Percentiles rank a stretch among this genome's conserved stretches.
Conservation (phyloP, 2,113 vertebrate species). For the Ramphastos sulfuratus region DNA sequence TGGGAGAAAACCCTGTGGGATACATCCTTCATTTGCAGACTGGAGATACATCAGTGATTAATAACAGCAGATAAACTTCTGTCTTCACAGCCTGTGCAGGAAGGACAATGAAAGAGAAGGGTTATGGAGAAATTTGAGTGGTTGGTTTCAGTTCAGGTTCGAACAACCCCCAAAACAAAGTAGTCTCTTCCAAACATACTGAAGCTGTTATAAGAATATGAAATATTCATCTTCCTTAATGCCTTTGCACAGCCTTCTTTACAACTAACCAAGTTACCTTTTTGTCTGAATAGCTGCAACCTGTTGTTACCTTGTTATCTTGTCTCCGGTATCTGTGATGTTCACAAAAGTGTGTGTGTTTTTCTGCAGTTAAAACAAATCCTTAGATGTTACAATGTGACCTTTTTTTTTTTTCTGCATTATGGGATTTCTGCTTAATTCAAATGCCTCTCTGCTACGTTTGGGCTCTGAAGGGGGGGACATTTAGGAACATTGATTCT, state of each 20-base stretch:
- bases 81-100: background rate
- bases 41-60: background rate
- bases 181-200: background rate
- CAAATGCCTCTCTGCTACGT: background rate
- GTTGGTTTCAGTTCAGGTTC: background rate
- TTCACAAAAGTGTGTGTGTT: background rate
- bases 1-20: background rate
- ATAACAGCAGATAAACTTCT: background rate
- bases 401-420: background rate
- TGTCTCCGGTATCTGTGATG: background rate
- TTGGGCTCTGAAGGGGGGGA: background rate
- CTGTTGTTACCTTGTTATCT: background rate
- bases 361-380: background rate
- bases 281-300: background rate
- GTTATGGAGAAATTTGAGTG: background rate
- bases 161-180: background rate
- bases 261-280: background rate
- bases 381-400: background rate
- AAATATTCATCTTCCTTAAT: background rate
- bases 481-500: conserved; percentile 8
- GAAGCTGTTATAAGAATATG: background rate
- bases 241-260: background rate
- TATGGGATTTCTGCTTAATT: background rate
- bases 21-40: accelerated
- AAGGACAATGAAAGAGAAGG: background rate